These are phyloP conservation scores for Emydocephalus ijimae DNA, from an alignment of 2,113 vertebrate genomes.

Conservation along the genomic window DNA sequence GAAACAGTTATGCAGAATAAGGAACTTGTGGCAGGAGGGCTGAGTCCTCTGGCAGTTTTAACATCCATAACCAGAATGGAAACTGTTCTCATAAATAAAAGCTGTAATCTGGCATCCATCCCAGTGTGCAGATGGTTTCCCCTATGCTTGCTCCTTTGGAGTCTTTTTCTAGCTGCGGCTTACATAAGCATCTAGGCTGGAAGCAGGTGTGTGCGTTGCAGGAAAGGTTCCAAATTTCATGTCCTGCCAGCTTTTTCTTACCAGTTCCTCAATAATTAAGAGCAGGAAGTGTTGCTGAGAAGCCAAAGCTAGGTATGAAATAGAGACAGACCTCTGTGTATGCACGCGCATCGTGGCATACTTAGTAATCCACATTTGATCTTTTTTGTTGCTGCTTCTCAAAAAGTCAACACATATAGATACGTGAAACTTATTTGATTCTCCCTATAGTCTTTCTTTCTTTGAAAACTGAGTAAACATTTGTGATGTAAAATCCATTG, in stretches of 20 bases:
- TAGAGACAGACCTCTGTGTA: not conserved
- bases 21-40: not conserved
- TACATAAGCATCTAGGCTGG: conserved; percentile 8
- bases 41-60: not conserved
- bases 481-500: not conserved
- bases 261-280: not conserved
- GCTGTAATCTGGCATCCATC: conserved; percentile 36
- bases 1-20: not conserved
- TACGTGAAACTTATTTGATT: not conserved
- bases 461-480: not conserved
- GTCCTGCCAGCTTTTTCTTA: conserved; percentile 45
- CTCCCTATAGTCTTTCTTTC: not conserved
- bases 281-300: not conserved
- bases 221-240: conserved; percentile 9
- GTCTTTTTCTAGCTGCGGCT: conserved; percentile 46
- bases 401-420: not conserved
- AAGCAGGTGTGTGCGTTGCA: conserved; percentile 44
- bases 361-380: not conserved
- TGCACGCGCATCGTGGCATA: not conserved
- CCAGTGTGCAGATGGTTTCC: conserved; percentile 35
- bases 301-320: not conserved
- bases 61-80: conserved; percentile 39
- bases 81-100: not conserved
- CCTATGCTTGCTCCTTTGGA: conserved; percentile 39
- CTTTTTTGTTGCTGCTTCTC: not conserved